These are phyloP conservation scores for Drosophila repleta DNA, from an alignment of 1,140 invertebrate genomes.

Conservation along the genomic window DNA sequence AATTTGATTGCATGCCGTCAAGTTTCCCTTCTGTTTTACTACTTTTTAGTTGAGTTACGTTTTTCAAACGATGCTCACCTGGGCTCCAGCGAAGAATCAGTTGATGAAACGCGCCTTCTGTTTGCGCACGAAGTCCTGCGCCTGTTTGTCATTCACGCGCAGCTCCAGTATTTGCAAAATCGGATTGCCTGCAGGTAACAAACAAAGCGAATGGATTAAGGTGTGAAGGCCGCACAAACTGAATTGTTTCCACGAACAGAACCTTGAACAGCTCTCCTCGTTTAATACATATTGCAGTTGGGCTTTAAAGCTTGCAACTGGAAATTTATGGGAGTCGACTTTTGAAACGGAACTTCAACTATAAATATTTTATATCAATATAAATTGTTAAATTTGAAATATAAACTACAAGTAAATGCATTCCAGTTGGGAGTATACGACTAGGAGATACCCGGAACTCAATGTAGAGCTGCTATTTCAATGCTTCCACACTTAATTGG, in stretches of 20 bases:
- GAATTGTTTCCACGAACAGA: neutral
- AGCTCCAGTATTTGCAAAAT: conserved; percentile 94
- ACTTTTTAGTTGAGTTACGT: conserved; percentile 31
- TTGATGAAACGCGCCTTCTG: conserved; percentile 86
- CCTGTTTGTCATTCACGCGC: conserved; percentile 92
- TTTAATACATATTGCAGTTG: neutral
- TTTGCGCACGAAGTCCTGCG: conserved; percentile 95
- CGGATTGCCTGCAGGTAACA: conserved; percentile 87
- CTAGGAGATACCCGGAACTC: no score
- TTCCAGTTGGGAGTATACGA: no score
- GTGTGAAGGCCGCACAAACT: neutral
- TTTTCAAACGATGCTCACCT: conserved; percentile 69
- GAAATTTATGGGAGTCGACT: no score
- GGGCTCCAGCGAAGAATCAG: conserved; percentile 83
- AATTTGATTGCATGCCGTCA: conserved; percentile 68
- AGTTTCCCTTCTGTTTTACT: neutral
- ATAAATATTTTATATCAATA: no score
- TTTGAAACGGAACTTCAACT: no score
- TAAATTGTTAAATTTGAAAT: no score
- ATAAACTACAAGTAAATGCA: no score
- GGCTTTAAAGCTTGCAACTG: neutral
- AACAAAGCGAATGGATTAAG: neutral
- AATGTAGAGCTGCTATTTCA: no score
- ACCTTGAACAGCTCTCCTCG: no score
- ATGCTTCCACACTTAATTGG: no score